phyloP scores from a whole-genome alignment of 2,797 vertebrate genomes.

The Bradypodion ventrale region DNA sequence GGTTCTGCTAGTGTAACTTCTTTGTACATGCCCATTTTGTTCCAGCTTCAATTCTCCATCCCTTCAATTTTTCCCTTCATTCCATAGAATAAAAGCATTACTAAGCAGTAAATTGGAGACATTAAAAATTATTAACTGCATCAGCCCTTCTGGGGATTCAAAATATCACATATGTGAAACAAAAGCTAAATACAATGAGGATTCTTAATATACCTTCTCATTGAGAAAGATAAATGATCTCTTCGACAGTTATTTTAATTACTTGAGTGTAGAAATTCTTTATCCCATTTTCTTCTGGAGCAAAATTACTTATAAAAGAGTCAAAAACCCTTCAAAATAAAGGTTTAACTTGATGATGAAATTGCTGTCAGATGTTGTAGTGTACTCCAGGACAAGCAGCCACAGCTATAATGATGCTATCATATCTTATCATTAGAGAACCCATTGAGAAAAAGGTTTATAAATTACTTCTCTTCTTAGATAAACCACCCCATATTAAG shows the following conservation, averaged over 20 bases:
- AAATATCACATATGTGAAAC: conserved; percentile 1
- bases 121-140: background rate
- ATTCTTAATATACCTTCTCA: background rate
- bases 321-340: conserved; percentile 61
- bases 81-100: background rate
- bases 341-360: conserved; percentile 68
- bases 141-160: background rate
- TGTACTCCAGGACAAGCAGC: conserved; percentile 66
- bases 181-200: background rate
- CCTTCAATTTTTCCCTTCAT: background rate
- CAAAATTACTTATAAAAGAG: conserved; percentile 58
- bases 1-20: background rate
- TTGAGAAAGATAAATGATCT: background rate
- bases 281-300: conserved; percentile 57
- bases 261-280: conserved; percentile 47
- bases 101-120: conserved; percentile 12
- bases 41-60: background rate
- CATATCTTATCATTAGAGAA: conserved; percentile 90
- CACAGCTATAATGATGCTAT: conserved; percentile 80
- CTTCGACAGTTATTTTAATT: conserved; percentile 48
- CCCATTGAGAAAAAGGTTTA: conserved; percentile 95
- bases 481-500: conserved; percentile 86
- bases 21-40: background rate
- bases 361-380: conserved; percentile 67
- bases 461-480: conserved; percentile 89